phyloP scores from a whole-genome alignment of 2,113 vertebrate species.

The Apeltes quadracus region DNA sequence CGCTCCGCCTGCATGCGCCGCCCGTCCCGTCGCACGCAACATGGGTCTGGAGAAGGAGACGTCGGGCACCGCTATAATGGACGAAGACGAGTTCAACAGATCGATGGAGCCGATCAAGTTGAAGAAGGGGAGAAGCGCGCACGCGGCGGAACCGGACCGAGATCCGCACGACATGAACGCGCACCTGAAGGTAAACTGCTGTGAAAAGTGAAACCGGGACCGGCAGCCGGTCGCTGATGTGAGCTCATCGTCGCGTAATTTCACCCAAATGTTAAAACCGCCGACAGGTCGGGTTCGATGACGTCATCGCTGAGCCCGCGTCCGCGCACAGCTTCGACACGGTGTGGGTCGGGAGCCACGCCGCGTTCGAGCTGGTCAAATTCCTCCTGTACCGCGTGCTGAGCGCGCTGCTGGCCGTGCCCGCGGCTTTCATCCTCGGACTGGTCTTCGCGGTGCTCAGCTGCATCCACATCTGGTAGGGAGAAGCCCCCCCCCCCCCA shows the following conservation, averaged over 20 bases:
- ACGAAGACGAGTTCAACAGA: slow-evolving; percentile 84
- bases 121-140: slow-evolving; percentile 61
- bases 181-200: slow-evolving; percentile 84
- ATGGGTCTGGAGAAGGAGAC: slow-evolving; percentile 92
- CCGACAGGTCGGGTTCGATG: slow-evolving; percentile 88
- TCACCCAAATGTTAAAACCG: too few relatives aligned
- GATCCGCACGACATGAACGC: slow-evolving; percentile 85
- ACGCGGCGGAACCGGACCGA: slow-evolving; percentile 68
- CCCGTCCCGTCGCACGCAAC: slow-evolving; percentile 18
- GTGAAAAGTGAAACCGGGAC: slow-evolving; percentile 24
- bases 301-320: slow-evolving; percentile 90
- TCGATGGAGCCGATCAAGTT: slow-evolving; percentile 80
- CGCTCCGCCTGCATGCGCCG: slow-evolving; percentile 10
- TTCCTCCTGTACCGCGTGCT: slow-evolving; percentile 89
- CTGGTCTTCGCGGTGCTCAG: slow-evolving; percentile 88
- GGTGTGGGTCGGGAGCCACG: slow-evolving; percentile 94
- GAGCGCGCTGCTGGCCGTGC: slow-evolving; percentile 88
- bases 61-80: slow-evolving; percentile 85
- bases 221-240: too few relatives aligned
- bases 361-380: slow-evolving; percentile 89
- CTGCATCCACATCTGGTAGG: slow-evolving; percentile 95
- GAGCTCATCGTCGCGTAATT: neutral
- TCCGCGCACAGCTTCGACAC: slow-evolving; percentile 89
- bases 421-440: slow-evolving; percentile 87
- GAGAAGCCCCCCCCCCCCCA: neutral